Conservation (phyloP, 2,888 invertebrate species). For the Epirrhoe alternata region DNA sequence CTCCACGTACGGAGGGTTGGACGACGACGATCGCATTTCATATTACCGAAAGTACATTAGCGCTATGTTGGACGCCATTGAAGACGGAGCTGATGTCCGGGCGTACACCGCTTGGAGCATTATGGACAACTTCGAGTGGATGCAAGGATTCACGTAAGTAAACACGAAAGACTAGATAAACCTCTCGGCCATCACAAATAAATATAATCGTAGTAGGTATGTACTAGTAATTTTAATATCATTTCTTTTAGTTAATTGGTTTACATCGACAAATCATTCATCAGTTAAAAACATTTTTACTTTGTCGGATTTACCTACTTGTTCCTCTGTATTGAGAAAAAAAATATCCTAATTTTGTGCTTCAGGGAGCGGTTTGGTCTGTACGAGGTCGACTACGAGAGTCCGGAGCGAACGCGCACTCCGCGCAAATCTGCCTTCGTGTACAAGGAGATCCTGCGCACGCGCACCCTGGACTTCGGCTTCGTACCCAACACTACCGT, state of each 20-base stretch:
- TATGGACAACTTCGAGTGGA: conserved; percentile 88
- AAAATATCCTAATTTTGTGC: too few species aligned
- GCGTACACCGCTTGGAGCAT: conserved; percentile 86
- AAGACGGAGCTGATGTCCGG: conserved; percentile 71
- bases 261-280: too few species aligned
- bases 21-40: conserved; percentile 70
- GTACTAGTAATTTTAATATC: too few species aligned
- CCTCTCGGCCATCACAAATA: background rate
- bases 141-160: conserved; percentile 80
- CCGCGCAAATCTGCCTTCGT: conserved; percentile 61
- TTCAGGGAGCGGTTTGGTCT: conserved; percentile 59
- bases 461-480: conserved; percentile 48
- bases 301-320: too few species aligned
- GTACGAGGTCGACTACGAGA: conserved; percentile 60
- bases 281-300: too few species aligned
- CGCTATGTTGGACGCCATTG: conserved; percentile 72
- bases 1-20: conserved; percentile 52
- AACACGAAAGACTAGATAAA: background rate
- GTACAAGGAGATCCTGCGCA: conserved; percentile 56
- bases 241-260: too few species aligned
- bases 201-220: too few species aligned
- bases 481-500: conserved; percentile 50
- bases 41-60: conserved; percentile 67
- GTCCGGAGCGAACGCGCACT: conserved; percentile 52
- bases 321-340: too few species aligned